These are phyloP conservation scores for Pectinophora gossypiella DNA, from an alignment of 1,140 invertebrate genomes.

Conservation along the genomic window DNA sequence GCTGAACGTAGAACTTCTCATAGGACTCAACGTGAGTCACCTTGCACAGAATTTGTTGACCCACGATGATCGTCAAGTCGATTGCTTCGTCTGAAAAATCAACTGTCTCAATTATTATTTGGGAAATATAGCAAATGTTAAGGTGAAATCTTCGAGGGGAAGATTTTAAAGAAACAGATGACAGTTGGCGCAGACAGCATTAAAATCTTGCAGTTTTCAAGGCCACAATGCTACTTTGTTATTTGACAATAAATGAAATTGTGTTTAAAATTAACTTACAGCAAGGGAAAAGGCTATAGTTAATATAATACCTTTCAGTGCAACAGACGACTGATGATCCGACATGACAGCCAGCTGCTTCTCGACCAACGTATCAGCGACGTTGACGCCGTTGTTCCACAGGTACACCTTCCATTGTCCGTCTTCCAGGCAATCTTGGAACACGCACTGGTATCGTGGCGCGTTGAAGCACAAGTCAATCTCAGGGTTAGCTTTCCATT, in stretches of 20 bases:
- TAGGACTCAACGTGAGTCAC: conserved; percentile 56
- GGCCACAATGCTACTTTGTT: no score
- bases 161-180: no score
- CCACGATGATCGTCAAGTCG: conserved; percentile 58
- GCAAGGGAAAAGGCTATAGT: no score
- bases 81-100: conserved; percentile 59
- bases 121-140: not conserved
- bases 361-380: conserved; percentile 55
- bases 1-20: conserved; percentile 56
- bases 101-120: conserved; percentile 5
- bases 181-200: no score
- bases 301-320: conserved; percentile 64
- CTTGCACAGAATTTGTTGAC: conserved; percentile 53
- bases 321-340: conserved; percentile 55
- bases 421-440: conserved; percentile 64
- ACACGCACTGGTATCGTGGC: conserved; percentile 74
- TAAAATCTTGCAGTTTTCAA: no score
- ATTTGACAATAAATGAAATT: no score
- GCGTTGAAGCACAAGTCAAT: conserved; percentile 77
- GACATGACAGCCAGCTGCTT: conserved; percentile 48
- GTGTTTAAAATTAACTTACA: no score
- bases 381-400: conserved; percentile 56
- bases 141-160: not conserved
- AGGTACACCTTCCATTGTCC: conserved; percentile 75
- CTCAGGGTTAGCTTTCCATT: conserved; percentile 74